Evolutionary conservation across 2,797 vertebrate species (phyloP).

Genomic region (Pangasius larnaudii): DNA sequence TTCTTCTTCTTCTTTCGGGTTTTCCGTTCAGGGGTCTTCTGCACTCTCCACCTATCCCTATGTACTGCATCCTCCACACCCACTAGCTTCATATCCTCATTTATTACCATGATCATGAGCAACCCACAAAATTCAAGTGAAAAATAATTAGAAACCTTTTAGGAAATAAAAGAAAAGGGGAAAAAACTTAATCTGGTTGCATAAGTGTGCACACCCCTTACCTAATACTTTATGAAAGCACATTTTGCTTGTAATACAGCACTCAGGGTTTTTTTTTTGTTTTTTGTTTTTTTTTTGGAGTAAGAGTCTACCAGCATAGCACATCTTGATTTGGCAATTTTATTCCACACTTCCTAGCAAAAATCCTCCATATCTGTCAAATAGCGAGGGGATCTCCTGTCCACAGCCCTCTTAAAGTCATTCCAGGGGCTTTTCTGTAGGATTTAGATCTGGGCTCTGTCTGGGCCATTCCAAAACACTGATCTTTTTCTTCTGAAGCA

Average conservation of each 20-base stretch:
- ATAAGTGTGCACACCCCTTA: not conserved
- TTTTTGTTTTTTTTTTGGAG: not conserved
- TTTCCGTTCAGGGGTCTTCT: no score
- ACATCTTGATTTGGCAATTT: not conserved
- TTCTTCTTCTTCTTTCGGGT: no score
- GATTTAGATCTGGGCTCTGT: not conserved
- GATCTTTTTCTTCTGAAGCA: not conserved
- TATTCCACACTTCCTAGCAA: not conserved
- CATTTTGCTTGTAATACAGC: not conserved
- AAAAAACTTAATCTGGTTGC: not conserved
- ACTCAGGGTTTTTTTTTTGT: not conserved
- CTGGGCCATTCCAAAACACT: not conserved
- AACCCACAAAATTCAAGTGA: not conserved
- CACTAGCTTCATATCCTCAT: no score
- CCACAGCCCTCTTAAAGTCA: not conserved
- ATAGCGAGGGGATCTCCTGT: not conserved
- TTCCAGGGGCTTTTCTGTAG: not conserved
- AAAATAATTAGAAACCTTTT: not conserved
- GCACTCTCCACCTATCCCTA: no score
- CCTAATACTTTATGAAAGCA: not conserved
- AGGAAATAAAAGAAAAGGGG: not conserved
- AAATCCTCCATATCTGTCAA: not conserved
- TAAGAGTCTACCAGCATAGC: not conserved
- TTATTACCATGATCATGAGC: not conserved
- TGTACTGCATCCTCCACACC: no score